These are phyloP conservation scores for Dicranocentrus wangi DNA, from an alignment of 2,888 invertebrate species.

Conservation along the genomic window DNA sequence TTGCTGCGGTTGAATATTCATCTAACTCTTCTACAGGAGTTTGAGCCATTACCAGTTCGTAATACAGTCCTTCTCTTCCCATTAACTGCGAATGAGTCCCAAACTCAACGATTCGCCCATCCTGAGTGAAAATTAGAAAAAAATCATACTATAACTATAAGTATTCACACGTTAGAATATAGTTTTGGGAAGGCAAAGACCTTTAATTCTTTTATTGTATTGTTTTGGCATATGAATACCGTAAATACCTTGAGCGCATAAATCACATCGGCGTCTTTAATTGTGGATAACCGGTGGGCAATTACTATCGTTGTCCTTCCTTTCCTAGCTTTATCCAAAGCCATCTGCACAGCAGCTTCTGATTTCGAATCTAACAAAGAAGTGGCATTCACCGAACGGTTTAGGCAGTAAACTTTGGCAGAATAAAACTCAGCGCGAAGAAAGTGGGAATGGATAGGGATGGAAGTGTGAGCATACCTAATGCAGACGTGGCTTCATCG, in stretches of 20 bases:
- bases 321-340: slow-evolving; percentile 76
- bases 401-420: too few species aligned
- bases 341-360: slow-evolving; percentile 76
- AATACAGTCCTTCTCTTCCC: slow-evolving; percentile 74
- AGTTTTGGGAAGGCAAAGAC: too few species aligned
- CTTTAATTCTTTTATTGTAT: too few species aligned
- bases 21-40: slow-evolving; percentile 67
- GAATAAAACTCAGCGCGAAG: too few species aligned
- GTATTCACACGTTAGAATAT: too few species aligned
- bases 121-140: too few species aligned
- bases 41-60: slow-evolving; percentile 73
- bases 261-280: slow-evolving; percentile 74
- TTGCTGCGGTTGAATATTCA: slow-evolving; percentile 62
- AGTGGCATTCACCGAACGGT: too few species aligned
- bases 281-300: slow-evolving; percentile 74
- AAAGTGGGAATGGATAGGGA: too few species aligned
- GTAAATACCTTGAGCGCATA: slow-evolving; percentile 73
- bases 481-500: slow-evolving; percentile 76
- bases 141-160: too few species aligned
- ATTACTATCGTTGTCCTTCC: slow-evolving; percentile 75
- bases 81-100: slow-evolving; percentile 74
- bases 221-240: slow-evolving; percentile 12
- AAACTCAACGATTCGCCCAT: slow-evolving; percentile 74
- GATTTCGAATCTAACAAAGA: slow-evolving; percentile 81
- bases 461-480: too few species aligned